These are phyloP conservation scores for Labeo calbasu DNA, from an alignment of 2,797 vertebrate species.

Conservation along the genomic window DNA sequence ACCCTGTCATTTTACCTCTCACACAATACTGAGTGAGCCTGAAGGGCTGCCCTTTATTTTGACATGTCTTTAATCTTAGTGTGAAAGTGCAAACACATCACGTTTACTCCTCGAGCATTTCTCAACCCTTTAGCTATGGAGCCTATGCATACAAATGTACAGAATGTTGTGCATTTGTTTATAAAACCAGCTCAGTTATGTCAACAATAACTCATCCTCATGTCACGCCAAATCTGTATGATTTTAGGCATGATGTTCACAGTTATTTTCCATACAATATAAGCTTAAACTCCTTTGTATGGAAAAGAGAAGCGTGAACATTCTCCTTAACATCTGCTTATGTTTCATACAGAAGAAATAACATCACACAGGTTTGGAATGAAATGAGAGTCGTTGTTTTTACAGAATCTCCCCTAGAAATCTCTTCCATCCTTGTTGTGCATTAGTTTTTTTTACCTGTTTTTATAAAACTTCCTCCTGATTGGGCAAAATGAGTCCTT, in stretches of 20 bases:
- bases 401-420: conserved; percentile 36
- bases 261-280: too few species aligned
- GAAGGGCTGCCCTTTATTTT: conserved; percentile 43
- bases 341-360: not conserved
- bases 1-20: conserved; percentile 44
- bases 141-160: conserved; percentile 51
- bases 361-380: not conserved
- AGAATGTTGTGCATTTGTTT: conserved; percentile 34
- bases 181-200: not conserved
- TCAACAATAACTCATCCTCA: not conserved
- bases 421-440: conserved; percentile 13
- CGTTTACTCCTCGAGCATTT: conserved; percentile 23
- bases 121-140: not conserved
- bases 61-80: conserved; percentile 50
- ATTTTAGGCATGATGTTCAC: not conserved
- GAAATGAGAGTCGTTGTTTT: not conserved
- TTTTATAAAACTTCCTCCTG: not conserved
- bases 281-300: not conserved
- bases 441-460: conserved; percentile 1
- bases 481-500: conserved; percentile 52
- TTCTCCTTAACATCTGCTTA: not conserved
- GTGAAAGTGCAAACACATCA: conserved; percentile 49
- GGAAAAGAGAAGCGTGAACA: not conserved
- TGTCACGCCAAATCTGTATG: not conserved
- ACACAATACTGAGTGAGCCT: conserved; percentile 27